Percentiles rank a stretch among this genome's conserved stretches.
phyloP scores from a whole-genome alignment of 1,140 invertebrate genomes.

The Patella vulgata region DNA sequence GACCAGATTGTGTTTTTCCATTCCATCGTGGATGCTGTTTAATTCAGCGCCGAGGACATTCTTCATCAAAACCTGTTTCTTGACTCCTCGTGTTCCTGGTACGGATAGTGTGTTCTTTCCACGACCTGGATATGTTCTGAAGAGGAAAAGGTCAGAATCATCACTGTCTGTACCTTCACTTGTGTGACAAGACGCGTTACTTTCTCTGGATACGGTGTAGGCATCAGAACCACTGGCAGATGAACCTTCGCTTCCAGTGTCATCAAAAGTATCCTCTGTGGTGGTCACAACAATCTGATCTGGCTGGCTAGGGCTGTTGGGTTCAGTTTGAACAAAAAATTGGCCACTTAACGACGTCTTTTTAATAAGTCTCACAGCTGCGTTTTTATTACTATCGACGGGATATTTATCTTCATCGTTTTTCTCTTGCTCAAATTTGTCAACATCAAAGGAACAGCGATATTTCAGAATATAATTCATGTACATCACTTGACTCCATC shows the following conservation, averaged over 20 bases:
- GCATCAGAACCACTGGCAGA: constrained; percentile 15
- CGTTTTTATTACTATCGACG: no score
- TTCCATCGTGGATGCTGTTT: background rate
- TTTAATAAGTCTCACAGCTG: no score
- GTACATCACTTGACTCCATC: constrained; percentile 49
- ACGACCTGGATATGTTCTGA: background rate
- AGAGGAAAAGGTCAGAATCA: constrained; percentile 9
- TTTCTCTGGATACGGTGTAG: constrained; percentile 23
- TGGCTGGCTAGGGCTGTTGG: no score
- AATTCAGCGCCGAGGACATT: background rate
- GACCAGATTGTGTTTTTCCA: background rate
- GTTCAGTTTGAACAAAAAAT: no score
- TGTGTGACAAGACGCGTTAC: constrained; percentile 7
- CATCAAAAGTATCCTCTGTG: constrained; percentile 4
- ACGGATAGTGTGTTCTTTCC: background rate
- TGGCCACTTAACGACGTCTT: no score
- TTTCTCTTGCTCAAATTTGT: background rate
- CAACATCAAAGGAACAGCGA: background rate
- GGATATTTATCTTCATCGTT: background rate
- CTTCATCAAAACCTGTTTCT: background rate
- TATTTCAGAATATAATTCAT: constrained; percentile 40
- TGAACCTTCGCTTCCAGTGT: constrained; percentile 10
- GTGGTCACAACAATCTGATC: background rate
- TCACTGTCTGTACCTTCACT: constrained; percentile 19
- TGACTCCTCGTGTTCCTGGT: background rate